Base-by-base conservation (phyloP, 2,797 vertebrate genomes). In the Scarus forsteni region DNA sequence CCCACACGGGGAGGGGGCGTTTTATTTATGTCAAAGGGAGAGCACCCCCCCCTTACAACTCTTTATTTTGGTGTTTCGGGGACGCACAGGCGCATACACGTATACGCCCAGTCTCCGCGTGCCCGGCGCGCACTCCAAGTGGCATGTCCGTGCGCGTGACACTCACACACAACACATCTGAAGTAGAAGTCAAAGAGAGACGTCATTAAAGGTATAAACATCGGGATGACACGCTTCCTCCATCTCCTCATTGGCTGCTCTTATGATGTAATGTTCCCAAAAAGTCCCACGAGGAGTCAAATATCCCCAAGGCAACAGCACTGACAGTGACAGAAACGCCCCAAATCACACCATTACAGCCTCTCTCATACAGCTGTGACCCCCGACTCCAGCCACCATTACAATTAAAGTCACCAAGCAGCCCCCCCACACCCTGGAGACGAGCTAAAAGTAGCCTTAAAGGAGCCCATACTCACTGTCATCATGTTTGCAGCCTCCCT, bases 241-340 rank as follows among this genome's bases (percentile, higher is more conserved):
- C 45, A 70, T 74, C 79, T 62, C 82, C 88, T 85, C 91, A 73
- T 16, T 16, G 72, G 79, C 73, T 81, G 57, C 79, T 79, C 74
- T 75, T 75, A 94, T 94, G 93, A 95, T 94, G 93, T 94, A 85
- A 95, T 94, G 90, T 85, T 88, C 69, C 85, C 79, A 70, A 90
- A 89, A 73, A 90, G 92, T 93, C 86, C 87, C 84, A 66, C 57
- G 83, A 91, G 89, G 86, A 88, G 89, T 61, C 86, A 35, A 80
- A 87, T 70, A 61, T 70, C 80, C 73, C 81, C 80, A 69, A 76
- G 81, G 85, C 80, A 90, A 88, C 89, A 85, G 82, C 73, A 54
- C 54, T 52, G 83, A 86, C 87, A 92, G 80, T 52, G 83, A 86
- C 87, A 92, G 80, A 89, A 92, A 92, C 92, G 89, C 88, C 91